A percentile compares a stretch with the other conserved stretches of the same genome.
Evolutionary conservation across 2,797 vertebrate species (phyloP).

Genomic region (Selene dorsalis): DNA sequence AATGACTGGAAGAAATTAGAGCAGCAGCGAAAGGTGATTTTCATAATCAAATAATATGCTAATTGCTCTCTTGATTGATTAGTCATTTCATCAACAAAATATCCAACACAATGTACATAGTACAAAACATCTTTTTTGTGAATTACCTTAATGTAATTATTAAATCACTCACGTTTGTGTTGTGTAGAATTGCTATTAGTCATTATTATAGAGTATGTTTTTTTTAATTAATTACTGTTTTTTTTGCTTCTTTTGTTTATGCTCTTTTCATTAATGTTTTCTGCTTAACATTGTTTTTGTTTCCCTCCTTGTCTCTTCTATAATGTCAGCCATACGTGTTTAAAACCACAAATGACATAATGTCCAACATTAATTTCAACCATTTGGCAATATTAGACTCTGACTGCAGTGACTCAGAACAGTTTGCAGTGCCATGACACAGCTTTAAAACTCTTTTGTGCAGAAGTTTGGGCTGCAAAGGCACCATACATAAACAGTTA

Average conservation of each 20-base stretch:
- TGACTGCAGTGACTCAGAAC: not conserved
- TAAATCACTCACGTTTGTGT: no score
- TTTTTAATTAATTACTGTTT: no score
- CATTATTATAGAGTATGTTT: no score
- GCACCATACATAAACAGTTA: not conserved
- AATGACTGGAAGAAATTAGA: not conserved
- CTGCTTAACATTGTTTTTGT: no score
- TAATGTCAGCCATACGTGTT: not conserved
- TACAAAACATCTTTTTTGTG: no score
- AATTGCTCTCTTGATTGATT: not conserved
- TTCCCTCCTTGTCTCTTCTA: not conserved
- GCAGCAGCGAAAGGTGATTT: conserved; percentile 7
- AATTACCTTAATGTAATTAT: not conserved
- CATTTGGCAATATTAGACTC: not conserved
- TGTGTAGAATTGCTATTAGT: no score
- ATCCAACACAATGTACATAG: not conserved
- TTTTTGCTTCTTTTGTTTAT: no score
- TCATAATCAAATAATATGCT: not conserved
- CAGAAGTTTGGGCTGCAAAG: not conserved
- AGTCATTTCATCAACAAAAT: not conserved
- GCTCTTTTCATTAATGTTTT: not conserved
- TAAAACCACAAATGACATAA: not conserved
- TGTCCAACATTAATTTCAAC: not conserved
- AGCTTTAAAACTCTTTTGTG: not conserved
- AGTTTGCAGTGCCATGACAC: not conserved